Base-by-base conservation (phyloP, 2,797 vertebrate species). In the Netta rufina region DNA sequence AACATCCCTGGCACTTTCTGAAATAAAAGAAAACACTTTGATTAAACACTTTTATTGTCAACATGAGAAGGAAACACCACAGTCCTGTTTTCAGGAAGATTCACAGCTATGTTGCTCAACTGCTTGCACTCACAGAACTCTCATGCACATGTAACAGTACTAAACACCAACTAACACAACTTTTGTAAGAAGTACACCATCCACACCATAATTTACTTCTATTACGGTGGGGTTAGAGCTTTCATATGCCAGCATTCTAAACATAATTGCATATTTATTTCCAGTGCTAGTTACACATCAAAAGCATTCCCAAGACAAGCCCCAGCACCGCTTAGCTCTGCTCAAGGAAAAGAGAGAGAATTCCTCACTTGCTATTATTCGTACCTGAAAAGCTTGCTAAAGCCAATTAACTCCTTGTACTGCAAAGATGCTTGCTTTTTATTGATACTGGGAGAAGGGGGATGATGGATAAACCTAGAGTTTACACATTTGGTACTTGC, bases 1-100 rank as follows among this genome's bases (percentile, higher is more conserved):
- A 66, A 98, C 98, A 98, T 99, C 99, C 98, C 98, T 99, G 95
- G 99, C 97, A 60, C 98, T 99, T 98, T 99, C 99, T 99, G 94
- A 89, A 98, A 98, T 58, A 91, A 61, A 87, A 92, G 64, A 91
- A 51, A 94, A 95, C 4, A 67, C 1, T 38, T 93, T 84, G 5
- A 47, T 95, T 91, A 94, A 67, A 87, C 51, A 95, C 49, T 47
- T 90, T 64, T 13, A 54, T 38, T 25, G 27, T 41, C 10, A 79
- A 79, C 39, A 21, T 15, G 36, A 80, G 54, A 70, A 70, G 19
- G 62, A 92, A 62, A 74, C 4, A 38, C 24, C 56, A 70, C 14
- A 33, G 15, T 13, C 1, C 3, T 33, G 11, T 57, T 90, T 75
- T 74, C 76, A 90, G 54, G 27, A 78, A 62, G 49, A 67, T 2